phyloP scores from a whole-genome alignment of 2,888 invertebrate genomes.

The Harpagoxenus sublaevis region DNA sequence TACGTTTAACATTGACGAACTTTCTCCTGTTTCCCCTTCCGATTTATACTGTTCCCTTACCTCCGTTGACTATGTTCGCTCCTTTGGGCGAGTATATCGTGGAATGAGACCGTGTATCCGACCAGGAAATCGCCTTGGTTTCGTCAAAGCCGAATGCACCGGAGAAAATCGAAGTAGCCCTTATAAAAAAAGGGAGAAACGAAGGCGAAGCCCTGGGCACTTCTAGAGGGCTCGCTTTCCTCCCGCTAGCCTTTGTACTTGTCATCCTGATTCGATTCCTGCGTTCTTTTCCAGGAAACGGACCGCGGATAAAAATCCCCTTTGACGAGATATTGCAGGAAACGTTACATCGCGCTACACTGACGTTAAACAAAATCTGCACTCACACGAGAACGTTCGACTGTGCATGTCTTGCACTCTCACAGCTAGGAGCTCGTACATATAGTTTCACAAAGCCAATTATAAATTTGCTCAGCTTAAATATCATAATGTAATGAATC shows the following conservation, averaged over 20 bases:
- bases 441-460: neutral
- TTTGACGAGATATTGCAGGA: constrained; percentile 69
- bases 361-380: constrained; percentile 65
- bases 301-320: constrained; percentile 73
- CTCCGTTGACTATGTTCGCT: constrained; percentile 57
- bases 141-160: constrained; percentile 75
- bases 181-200: constrained; percentile 48
- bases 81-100: constrained; percentile 71
- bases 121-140: constrained; percentile 81
- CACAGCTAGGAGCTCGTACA: neutral
- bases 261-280: constrained; percentile 75
- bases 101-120: constrained; percentile 73
- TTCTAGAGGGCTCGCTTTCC: constrained; percentile 65
- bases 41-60: constrained; percentile 53
- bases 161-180: constrained; percentile 67
- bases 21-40: constrained; percentile 24
- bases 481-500: neutral
- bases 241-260: constrained; percentile 73
- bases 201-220: constrained; percentile 44
- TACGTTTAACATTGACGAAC: constrained; percentile 63
- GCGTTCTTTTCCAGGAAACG: constrained; percentile 69
- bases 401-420: constrained; percentile 44
- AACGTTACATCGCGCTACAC: constrained; percentile 64
- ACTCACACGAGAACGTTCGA: constrained; percentile 40
- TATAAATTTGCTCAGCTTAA: constrained; percentile 7